Evolutionary conservation across 2,113 vertebrate species (phyloP).

Genomic region (Sakesphorus luctuosus): DNA sequence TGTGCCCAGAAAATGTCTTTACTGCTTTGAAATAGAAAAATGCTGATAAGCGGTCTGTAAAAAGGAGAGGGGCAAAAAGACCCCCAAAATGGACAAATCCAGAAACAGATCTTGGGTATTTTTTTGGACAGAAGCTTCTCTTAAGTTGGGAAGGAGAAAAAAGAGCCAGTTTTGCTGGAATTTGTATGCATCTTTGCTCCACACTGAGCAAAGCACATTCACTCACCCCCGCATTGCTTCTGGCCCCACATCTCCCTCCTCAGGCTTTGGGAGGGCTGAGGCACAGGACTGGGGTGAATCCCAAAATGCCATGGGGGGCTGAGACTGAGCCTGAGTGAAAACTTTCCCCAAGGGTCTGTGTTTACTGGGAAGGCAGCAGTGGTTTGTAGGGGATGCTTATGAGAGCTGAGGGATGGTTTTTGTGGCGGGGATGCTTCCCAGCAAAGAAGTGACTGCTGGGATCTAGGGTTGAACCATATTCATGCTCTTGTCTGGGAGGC

Average conservation of each 20-base stretch:
- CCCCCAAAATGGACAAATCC: background rate
- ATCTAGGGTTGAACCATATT: background rate
- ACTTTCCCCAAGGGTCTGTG: background rate
- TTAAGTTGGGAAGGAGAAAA: background rate
- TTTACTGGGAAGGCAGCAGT: background rate
- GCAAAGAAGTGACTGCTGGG: background rate
- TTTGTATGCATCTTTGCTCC: background rate
- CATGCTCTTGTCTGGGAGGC: background rate
- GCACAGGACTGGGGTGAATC: background rate
- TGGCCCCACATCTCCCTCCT: background rate
- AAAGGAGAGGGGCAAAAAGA: background rate
- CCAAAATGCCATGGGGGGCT: background rate
- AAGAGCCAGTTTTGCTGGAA: background rate
- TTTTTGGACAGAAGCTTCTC: background rate
- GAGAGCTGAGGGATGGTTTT: background rate
- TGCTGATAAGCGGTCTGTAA: background rate
- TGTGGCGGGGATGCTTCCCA: background rate
- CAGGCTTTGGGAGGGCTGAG: background rate
- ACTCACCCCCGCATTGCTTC: background rate
- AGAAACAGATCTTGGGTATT: background rate
- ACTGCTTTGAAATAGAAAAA: conserved; percentile 53
- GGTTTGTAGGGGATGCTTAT: background rate
- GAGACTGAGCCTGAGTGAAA: background rate
- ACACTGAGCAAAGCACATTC: background rate
- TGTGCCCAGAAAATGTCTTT: conserved; percentile 30